Percentiles rank a stretch among this genome's conserved stretches.
These are phyloP conservation scores for Drosophila kokeensis DNA, from an alignment of 2,888 invertebrate species.

Conservation along the genomic window DNA sequence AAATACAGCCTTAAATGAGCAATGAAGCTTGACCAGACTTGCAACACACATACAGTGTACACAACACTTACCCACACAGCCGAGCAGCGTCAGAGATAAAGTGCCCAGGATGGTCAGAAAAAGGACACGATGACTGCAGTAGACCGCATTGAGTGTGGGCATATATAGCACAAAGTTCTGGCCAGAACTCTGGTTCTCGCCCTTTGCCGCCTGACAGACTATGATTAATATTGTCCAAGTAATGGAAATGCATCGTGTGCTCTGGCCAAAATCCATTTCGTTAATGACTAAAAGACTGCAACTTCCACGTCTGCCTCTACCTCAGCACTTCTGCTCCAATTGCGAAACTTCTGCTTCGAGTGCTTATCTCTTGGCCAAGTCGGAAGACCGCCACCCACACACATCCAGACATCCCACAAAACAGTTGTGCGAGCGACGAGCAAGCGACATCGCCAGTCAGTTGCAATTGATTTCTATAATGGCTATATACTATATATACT, in stretches of 20 bases:
- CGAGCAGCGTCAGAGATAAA: conserved; percentile 30
- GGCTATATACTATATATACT: background rate
- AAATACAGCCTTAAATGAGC: conserved; percentile 47
- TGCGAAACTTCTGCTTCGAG: conserved; percentile 9
- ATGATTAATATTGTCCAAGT: conserved; percentile 46
- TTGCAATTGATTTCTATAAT: background rate
- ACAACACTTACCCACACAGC: conserved; percentile 56
- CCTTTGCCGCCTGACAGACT: conserved; percentile 39
- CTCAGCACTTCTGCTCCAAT: conserved; percentile 1
- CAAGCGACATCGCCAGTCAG: conserved; percentile 25
- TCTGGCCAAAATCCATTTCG: conserved; percentile 64
- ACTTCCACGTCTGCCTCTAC: background rate
- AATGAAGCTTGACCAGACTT: background rate
- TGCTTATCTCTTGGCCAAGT: background rate
- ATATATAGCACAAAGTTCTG: conserved; percentile 14
- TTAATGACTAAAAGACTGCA: conserved; percentile 54
- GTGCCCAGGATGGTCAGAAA: conserved; percentile 36
- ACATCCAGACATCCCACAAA: conserved; percentile 12
- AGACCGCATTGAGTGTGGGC: conserved; percentile 13
- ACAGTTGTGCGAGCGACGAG: conserved; percentile 35
- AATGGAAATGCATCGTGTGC: conserved; percentile 61
- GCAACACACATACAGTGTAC: background rate
- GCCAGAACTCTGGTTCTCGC: conserved; percentile 14
- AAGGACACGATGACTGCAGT: conserved; percentile 40
- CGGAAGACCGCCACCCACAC: background rate